Percentiles rank a stretch among this genome's conserved stretches.
Evolutionary conservation across 23 tunicate genomes (phyloP).

Genomic region (Trididemnum miniatum): DNA sequence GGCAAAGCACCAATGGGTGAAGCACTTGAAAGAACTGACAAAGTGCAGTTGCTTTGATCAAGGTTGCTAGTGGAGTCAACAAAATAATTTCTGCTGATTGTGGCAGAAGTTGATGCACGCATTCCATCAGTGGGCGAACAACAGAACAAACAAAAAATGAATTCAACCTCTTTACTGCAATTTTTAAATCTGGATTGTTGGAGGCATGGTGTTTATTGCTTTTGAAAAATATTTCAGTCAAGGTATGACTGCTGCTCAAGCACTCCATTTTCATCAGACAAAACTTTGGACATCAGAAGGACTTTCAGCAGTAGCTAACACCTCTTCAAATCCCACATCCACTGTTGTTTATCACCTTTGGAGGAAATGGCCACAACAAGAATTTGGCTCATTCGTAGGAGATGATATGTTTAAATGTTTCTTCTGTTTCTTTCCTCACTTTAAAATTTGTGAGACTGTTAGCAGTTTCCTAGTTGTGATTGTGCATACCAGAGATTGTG

Average conservation of each 20-base stretch:
- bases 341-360: background rate
- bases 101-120: background rate
- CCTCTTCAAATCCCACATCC: background rate
- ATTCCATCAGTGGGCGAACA: background rate
- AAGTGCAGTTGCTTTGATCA: conserved; percentile 7
- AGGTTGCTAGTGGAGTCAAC: background rate
- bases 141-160: background rate
- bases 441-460: background rate
- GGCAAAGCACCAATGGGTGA: conserved; percentile 7
- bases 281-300: background rate
- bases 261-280: background rate
- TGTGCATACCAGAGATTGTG: conserved; percentile 1
- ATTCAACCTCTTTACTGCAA: background rate
- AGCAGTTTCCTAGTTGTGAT: background rate
- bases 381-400: background rate
- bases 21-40: background rate
- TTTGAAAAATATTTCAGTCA: background rate
- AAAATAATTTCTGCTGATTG: background rate
- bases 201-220: background rate
- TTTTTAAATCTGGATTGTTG: background rate
- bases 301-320: background rate
- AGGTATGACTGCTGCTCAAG: background rate
- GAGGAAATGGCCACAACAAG: background rate
- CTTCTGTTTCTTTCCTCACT: background rate
- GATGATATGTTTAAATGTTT: background rate